Evolutionary conservation across 53 echinoderm and acorn worm genomes (phyloP), one percentile per base, ranked within the genome.

Genomic region (Holothuria scabra): DNA sequence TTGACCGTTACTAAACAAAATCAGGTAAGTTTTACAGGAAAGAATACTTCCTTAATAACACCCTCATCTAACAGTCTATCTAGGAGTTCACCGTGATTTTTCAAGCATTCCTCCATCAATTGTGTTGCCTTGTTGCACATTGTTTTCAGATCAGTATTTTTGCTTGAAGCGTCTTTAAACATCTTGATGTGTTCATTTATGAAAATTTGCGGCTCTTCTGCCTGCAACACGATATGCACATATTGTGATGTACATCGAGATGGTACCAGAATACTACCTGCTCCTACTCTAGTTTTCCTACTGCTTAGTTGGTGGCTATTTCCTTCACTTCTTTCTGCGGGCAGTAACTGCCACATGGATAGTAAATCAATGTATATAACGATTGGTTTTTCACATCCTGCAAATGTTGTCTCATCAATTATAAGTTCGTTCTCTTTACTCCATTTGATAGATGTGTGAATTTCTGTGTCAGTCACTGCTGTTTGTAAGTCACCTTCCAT

Each of bases 301-400:
- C 6, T 35, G 35, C 35, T 3, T 35, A 4, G 35, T 35, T 35
- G 35, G 35, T 35, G n/a, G n/a, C n/a, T 6, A 35, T 35, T 35
- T 35, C 6, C 35, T 35, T 35, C 35, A 35, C 6, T 35, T 35
- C 3, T 35, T 35, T 35, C 35, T 35, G 35, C 35, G 35, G 67
- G 67, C 35, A 66, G 32, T 33, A 24, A 66, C 26, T 66, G 67
- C 67, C 67, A 66, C 67, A 66, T 66, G 1, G 67, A 66, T 5
- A 66, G 2, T 16, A 66, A 33, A 29, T 66, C 67, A 33, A 66
- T 66, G 31, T 1, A 29, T 66, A 66, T 66, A 19, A 66, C 32
- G 19, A 31, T 66, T 0, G 31, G 12, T 0, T 21, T 66, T 35
- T 66, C 67, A 66, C 67, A 29, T 6, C 67, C 67, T 8, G 28